phyloP scores from a whole-genome alignment of 2,888 invertebrate genomes.

The Dichetophora obliterata region DNA sequence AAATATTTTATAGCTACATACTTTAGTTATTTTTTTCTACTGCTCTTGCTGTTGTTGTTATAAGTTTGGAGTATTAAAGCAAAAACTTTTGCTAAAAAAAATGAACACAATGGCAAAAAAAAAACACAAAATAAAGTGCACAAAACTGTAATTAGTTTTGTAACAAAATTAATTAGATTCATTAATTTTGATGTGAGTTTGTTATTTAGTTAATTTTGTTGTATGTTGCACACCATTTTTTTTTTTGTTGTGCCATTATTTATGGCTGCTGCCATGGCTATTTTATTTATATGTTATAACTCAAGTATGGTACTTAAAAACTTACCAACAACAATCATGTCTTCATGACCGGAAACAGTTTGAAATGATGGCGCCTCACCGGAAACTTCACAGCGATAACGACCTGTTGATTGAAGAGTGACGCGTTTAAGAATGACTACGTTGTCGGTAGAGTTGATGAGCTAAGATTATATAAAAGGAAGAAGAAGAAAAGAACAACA shows the following conservation, averaged over 20 bases:
- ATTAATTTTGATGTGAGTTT: slow-evolving; percentile 28
- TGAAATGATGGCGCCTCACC: slow-evolving; percentile 84
- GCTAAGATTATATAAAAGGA: slow-evolving; percentile 64
- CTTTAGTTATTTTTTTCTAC: not conserved
- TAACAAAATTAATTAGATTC: slow-evolving; percentile 35
- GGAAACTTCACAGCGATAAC: slow-evolving; percentile 84
- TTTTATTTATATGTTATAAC: not conserved
- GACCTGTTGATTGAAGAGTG: slow-evolving; percentile 78
- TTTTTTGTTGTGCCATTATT: not conserved
- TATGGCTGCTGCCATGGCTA: not conserved
- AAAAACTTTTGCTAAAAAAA: slow-evolving; percentile 4
- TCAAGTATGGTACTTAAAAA: slow-evolving; percentile 43
- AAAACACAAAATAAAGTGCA: slow-evolving; percentile 9
- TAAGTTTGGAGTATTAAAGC: not conserved
- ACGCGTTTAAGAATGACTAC: slow-evolving; percentile 78
- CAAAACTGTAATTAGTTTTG: slow-evolving; percentile 27
- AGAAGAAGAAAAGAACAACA: not conserved
- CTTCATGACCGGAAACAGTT: slow-evolving; percentile 80
- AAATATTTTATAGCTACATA: not conserved
- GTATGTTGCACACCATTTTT: not conserved
- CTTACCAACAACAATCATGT: slow-evolving; percentile 83
- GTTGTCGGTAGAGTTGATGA: slow-evolving; percentile 76
- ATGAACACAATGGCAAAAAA: slow-evolving; percentile 1
- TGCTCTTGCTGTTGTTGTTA: not conserved
- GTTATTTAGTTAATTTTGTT: not conserved